A percentile compares a stretch with the other conserved stretches of the same genome.
These are phyloP conservation scores for Alethe castanea DNA, from an alignment of 2,113 vertebrate genomes.

Conservation along the genomic window DNA sequence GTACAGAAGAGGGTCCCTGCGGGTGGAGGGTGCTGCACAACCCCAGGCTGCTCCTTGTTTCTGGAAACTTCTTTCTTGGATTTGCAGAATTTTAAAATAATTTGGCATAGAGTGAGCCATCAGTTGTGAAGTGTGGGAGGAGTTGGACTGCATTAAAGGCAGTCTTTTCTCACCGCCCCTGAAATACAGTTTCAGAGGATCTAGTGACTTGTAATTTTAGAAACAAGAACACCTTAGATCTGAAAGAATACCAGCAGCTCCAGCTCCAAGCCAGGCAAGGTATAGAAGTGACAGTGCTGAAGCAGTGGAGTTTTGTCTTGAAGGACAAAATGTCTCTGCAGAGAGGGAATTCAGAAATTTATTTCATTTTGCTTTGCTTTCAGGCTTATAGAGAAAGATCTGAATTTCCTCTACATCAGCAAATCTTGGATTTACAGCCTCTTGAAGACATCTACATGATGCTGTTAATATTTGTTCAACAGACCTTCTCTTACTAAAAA, in stretches of 20 bases:
- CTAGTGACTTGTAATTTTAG: constrained; percentile 41
- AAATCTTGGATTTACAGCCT: not conserved
- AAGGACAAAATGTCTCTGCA: constrained; percentile 24
- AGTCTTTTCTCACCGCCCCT: constrained; percentile 39
- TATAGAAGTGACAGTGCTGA: not conserved
- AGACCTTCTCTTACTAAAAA: not conserved
- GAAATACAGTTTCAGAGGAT: not conserved
- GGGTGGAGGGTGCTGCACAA: rapidly evolving
- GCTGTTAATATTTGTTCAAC: constrained; percentile 28
- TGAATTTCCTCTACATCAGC: not conserved
- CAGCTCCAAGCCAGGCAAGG: not conserved
- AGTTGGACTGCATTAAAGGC: constrained; percentile 40
- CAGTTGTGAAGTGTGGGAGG: constrained; percentile 38
- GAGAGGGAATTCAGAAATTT: not conserved
- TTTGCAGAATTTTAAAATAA: constrained; percentile 18
- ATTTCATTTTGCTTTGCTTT: not conserved
- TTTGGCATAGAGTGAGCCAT: constrained; percentile 48
- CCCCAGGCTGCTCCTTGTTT: not conserved
- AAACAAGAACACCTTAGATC: constrained; percentile 33
- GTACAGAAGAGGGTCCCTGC: not conserved
- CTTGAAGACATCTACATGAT: not conserved
- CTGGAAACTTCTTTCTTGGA: constrained; percentile 4
- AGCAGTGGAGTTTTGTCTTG: not conserved
- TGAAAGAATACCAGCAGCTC: constrained; percentile 12
- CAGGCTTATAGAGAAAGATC: constrained; percentile 18